Percentiles rank a stretch among this genome's conserved stretches.
Evolutionary conservation across 2,797 vertebrate genomes (phyloP).

Genomic region (Eleutherodactylus coqui): DNA sequence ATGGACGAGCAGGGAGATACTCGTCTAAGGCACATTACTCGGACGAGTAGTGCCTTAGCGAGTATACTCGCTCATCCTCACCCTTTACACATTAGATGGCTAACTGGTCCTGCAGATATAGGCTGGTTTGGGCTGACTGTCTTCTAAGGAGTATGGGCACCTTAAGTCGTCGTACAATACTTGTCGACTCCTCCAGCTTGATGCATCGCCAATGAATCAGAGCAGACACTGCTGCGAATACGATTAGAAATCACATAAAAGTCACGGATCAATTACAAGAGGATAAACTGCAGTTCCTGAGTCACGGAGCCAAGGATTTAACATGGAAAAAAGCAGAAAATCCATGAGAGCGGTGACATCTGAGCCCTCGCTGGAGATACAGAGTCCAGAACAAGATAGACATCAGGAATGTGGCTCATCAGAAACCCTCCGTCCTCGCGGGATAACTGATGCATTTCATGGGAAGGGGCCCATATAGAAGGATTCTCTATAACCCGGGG

Average conservation of each 20-base stretch:
- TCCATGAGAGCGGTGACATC: constrained; percentile 69
- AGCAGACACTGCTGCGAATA: constrained; percentile 48
- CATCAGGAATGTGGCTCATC: constrained; percentile 14
- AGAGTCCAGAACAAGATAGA: constrained; percentile 58
- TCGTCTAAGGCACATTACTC: too few species aligned
- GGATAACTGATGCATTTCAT: background rate
- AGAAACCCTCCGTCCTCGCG: background rate
- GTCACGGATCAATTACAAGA: constrained; percentile 64
- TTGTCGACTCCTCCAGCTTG: background rate
- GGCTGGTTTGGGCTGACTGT: too few species aligned
- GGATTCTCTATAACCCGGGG: background rate
- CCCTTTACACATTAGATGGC: background rate
- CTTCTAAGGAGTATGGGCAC: background rate
- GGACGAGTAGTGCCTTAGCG: too few species aligned
- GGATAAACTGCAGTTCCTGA: constrained; percentile 65
- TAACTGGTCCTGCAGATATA: background rate
- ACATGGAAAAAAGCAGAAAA: constrained; percentile 69
- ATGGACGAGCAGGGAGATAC: too few species aligned
- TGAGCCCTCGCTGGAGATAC: constrained; percentile 54
- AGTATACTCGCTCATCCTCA: too few species aligned
- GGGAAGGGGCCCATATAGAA: background rate
- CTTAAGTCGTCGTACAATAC: background rate
- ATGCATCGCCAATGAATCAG: constrained; percentile 19
- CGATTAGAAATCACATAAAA: constrained; percentile 63
- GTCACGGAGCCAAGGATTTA: constrained; percentile 68